These are phyloP conservation scores for Rhodophaea formosa DNA, from an alignment of 2,888 invertebrate genomes.

Conservation along the genomic window DNA sequence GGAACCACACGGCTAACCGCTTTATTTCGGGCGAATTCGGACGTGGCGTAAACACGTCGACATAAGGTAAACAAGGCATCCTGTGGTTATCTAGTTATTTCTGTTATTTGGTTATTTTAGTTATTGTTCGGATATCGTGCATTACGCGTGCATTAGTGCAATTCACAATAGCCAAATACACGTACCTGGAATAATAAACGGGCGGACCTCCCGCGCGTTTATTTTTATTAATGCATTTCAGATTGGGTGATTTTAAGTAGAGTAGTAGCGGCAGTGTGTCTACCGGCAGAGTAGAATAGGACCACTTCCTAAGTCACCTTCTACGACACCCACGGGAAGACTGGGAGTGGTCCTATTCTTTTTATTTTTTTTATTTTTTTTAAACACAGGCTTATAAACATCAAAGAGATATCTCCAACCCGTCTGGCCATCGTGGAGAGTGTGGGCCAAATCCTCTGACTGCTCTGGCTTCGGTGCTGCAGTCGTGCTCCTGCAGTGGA, in stretches of 20 bases:
- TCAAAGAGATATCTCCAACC: too few species aligned
- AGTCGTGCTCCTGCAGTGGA: too few species aligned
- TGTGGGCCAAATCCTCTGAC: too few species aligned
- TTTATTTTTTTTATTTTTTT: too few species aligned
- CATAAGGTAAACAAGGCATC: conserved; percentile 32
- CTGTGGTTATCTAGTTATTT: conserved; percentile 35
- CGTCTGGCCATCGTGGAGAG: too few species aligned
- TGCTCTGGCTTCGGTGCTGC: too few species aligned
- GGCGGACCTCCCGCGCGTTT: conserved; percentile 30
- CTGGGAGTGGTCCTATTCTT: too few species aligned
- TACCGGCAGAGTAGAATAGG: too few species aligned
- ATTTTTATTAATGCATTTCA: conserved; percentile 18
- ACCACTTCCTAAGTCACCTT: too few species aligned
- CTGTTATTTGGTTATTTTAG: conserved; percentile 26
- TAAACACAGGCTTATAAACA: too few species aligned
- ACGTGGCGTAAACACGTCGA: conserved; percentile 11
- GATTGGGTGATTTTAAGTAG: neutral
- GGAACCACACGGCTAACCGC: conserved; percentile 17
- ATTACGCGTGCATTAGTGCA: conserved; percentile 51
- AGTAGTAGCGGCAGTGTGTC: too few species aligned
- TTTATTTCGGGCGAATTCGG: conserved; percentile 18
- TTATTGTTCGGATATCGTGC: conserved; percentile 31
- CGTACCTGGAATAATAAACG: conserved; percentile 48
- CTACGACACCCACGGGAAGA: too few species aligned
- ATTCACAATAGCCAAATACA: conserved; percentile 41